Conservation (phyloP, 2,797 vertebrate species). For the Lagodon rhomboides region DNA sequence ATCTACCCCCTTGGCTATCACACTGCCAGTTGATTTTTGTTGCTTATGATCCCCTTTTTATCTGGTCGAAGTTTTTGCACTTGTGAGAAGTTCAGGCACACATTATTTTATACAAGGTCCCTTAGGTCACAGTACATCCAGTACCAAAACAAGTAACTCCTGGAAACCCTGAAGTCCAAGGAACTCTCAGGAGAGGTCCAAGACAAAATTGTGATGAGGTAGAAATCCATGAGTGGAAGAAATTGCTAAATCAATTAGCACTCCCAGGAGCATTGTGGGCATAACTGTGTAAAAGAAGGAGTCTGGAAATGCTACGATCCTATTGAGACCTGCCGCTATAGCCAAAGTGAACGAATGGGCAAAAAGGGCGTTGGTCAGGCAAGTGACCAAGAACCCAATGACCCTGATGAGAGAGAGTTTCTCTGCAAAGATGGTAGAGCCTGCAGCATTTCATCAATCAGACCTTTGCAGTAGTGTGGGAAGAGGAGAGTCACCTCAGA, state of each 20-base stretch:
- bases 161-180: constrained; percentile 1
- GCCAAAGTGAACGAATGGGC: constrained; percentile 21
- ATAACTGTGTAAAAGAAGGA: constrained; percentile 9
- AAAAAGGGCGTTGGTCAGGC: neutral
- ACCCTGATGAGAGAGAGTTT: neutral
- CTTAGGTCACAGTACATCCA: neutral
- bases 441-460: constrained; percentile 2
- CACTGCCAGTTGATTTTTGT: neutral
- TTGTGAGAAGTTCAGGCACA: neutral
- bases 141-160: neutral
- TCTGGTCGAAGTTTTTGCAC: no score
- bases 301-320: neutral
- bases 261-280: constrained; percentile 6
- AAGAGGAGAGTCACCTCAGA: neutral
- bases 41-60: neutral
- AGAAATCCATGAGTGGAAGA: constrained; percentile 1
- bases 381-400: constrained; percentile 21
- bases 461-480: neutral
- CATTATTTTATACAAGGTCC: neutral
- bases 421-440: constrained; percentile 17
- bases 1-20: neutral
- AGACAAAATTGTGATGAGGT: neutral
- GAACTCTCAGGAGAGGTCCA: neutral
- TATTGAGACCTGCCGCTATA: constrained; percentile 8
- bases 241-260: constrained; percentile 23